phyloP scores from a whole-genome alignment of 2,888 invertebrate species.

The Therioaphis trifolii region DNA sequence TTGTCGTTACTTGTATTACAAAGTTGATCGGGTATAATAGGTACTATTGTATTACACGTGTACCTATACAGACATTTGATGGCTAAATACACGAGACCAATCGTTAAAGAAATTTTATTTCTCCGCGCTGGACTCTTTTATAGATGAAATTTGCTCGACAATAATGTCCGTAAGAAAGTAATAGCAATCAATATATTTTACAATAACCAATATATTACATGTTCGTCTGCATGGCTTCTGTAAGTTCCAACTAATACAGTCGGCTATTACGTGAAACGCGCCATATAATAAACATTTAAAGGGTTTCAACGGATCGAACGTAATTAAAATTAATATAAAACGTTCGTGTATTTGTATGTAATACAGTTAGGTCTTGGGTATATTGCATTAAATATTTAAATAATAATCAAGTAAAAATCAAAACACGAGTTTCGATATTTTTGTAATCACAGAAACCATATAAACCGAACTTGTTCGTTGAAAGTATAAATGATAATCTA shows the following conservation, averaged over 20 bases:
- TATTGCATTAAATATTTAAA: constrained; percentile 9
- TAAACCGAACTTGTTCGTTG: no score
- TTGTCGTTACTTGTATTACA: no score
- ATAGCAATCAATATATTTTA: neutral
- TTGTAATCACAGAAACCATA: neutral
- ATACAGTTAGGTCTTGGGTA: neutral
- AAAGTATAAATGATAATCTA: constrained; percentile 9
- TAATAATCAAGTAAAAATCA: neutral
- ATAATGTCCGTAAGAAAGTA: no score
- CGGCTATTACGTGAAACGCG: neutral
- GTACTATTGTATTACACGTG: no score
- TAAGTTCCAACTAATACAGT: constrained; percentile 10
- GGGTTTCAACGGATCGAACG: constrained; percentile 41
- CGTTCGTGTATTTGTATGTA: neutral
- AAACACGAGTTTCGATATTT: neutral
- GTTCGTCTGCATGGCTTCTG: constrained; percentile 25
- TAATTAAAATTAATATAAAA: constrained; percentile 25
- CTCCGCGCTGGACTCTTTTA: no score
- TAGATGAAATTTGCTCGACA: no score
- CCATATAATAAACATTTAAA: neutral
- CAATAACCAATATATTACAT: neutral
- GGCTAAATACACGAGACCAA: no score
- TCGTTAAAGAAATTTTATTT: no score
- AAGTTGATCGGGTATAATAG: no score
- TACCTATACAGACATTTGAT: no score